Percentiles rank a stretch among this genome's conserved stretches.
Conservation (phyloP, 2,888 invertebrate species). For the Eupithecia abbreviata region DNA sequence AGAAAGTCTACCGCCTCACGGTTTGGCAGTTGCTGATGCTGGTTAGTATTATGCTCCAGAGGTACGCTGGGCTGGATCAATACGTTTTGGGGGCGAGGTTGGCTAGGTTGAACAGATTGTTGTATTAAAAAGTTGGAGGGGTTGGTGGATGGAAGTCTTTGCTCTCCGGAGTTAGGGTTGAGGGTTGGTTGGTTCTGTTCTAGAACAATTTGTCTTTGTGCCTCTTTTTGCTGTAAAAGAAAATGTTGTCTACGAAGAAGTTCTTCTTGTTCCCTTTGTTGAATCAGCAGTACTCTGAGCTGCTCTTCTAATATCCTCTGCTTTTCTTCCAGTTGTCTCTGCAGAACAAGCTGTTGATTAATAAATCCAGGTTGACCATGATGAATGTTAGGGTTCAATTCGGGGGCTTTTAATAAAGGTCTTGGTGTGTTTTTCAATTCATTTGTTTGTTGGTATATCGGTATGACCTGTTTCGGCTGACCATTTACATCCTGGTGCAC, state of each 20-base stretch:
- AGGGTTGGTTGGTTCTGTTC: conserved; percentile 53
- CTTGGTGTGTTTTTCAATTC: conserved; percentile 51
- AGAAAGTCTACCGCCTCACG: conserved; percentile 83
- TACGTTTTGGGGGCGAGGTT: conserved; percentile 65
- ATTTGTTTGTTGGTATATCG: conserved; percentile 84
- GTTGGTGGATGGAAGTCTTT: conserved; percentile 64
- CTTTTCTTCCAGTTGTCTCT: conserved; percentile 85
- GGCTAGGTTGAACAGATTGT: conserved; percentile 64
- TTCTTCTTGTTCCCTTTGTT: conserved; percentile 88
- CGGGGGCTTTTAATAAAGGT: conserved; percentile 46
- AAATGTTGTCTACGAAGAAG: conserved; percentile 86
- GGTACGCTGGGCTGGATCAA: conserved; percentile 80
- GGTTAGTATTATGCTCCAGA: conserved; percentile 65
- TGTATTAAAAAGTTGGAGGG: conserved; percentile 65
- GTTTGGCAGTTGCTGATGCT: conserved; percentile 84
- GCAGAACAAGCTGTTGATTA: conserved; percentile 69
- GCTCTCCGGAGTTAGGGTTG: conserved; percentile 56
- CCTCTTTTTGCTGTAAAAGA: conserved; percentile 61
- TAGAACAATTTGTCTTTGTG: conserved; percentile 53
- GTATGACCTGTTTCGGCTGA: conserved; percentile 90
- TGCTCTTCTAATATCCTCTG: conserved; percentile 88
- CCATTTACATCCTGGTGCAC: conserved; percentile 92
- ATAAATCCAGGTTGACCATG: conserved; percentile 61
- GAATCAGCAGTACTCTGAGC: conserved; percentile 85
- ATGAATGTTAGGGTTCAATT: conserved; percentile 34